Conservation (phyloP, 2,113 vertebrate genomes). For the Callipepla californica region DNA sequence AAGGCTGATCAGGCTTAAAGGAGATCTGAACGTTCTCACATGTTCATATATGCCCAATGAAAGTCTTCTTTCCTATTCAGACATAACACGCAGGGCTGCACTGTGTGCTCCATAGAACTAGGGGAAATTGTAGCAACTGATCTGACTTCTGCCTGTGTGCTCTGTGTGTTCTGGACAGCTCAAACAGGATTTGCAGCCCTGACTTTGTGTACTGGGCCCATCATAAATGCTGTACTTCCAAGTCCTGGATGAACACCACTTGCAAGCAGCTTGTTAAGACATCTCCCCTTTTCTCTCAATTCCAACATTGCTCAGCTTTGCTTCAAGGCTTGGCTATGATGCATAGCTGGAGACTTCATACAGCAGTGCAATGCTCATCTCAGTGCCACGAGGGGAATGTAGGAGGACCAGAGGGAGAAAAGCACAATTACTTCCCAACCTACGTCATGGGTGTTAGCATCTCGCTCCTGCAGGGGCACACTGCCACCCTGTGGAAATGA, state of each 20-base stretch:
- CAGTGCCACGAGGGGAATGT: rapidly evolving
- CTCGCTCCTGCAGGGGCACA: slow-evolving; percentile 5
- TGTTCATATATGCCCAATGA: neutral
- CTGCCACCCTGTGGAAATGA: slow-evolving; percentile 57
- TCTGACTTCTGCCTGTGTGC: neutral
- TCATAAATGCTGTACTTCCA: neutral
- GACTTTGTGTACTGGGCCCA: neutral
- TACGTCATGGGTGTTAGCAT: neutral
- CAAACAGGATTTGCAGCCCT: neutral
- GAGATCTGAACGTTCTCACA: neutral
- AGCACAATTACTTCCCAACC: neutral
- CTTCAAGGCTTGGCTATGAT: rapidly evolving
- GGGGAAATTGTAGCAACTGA: neutral
- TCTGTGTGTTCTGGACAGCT: neutral
- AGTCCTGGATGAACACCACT: neutral
- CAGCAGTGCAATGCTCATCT: neutral
- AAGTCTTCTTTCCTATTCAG: neutral
- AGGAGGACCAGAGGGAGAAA: neutral
- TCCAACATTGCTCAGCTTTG: neutral
- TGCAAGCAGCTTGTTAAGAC: neutral
- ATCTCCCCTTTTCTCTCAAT: neutral
- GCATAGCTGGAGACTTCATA: neutral
- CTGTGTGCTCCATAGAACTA: neutral
- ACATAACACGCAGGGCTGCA: rapidly evolving
- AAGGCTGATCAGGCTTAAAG: neutral